Evolutionary conservation across 2,113 vertebrate species (phyloP).

Genomic region (Parus major): DNA sequence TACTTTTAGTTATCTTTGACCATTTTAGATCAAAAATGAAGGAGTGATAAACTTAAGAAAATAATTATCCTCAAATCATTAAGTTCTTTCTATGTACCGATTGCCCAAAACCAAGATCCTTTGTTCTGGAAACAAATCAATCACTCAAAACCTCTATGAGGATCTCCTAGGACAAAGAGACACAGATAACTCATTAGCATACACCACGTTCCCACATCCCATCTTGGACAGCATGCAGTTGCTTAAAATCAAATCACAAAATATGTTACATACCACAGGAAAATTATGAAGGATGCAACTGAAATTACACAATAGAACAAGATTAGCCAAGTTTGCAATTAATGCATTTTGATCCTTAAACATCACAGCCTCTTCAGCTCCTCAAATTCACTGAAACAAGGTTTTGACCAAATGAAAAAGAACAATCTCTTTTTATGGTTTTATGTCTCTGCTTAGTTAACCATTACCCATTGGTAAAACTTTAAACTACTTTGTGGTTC

Average conservation of each 20-base stretch:
- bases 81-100: not conserved
- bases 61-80: not conserved
- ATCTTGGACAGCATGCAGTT: not conserved
- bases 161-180: not conserved
- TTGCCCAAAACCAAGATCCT: not conserved
- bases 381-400: not conserved
- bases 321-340: not conserved
- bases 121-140: not conserved
- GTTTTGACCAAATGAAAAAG: not conserved
- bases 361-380: not conserved
- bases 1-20: not conserved
- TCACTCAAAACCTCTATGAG: not conserved
- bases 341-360: not conserved
- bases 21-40: not conserved
- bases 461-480: not conserved
- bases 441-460: not conserved
- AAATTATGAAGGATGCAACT: not conserved
- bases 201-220: accelerated
- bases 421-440: not conserved
- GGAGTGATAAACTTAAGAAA: not conserved
- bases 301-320: not conserved
- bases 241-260: not conserved
- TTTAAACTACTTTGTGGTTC: not conserved
- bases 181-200: not conserved
- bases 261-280: not conserved